Conservation (phyloP, 2,113 vertebrate species). For the Sapayoa aenigma region DNA sequence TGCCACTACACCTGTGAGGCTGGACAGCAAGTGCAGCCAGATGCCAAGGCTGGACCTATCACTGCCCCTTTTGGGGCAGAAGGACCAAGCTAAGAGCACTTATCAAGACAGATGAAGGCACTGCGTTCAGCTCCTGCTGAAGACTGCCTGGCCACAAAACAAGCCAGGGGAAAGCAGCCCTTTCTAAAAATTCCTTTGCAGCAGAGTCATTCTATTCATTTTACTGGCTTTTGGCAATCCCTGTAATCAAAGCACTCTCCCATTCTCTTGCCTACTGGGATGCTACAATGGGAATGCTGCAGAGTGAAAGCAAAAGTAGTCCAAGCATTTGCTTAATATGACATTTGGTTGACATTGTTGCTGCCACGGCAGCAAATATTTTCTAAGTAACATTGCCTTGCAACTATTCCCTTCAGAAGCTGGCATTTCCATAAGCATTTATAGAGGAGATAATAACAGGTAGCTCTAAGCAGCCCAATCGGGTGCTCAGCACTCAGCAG, state of each 20-base stretch:
- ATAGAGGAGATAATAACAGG: neutral
- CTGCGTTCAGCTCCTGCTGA: neutral
- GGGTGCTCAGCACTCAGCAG: neutral
- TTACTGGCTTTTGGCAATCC: neutral
- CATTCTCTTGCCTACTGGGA: fast-evolving
- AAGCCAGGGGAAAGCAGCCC: neutral
- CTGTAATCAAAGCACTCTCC: neutral
- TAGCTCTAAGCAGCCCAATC: neutral
- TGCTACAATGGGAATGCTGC: neutral
- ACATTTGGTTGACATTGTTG: neutral
- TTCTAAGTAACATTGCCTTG: neutral
- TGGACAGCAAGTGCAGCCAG: neutral
- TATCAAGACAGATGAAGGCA: neutral
- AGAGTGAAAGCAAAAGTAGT: neutral
- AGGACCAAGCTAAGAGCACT: neutral
- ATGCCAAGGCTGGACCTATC: neutral
- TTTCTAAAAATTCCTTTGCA: neutral
- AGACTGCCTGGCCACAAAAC: neutral
- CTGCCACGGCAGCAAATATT: neutral
- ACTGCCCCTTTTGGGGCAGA: neutral
- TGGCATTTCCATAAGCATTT: neutral
- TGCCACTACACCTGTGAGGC: neutral
- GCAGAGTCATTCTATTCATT: neutral
- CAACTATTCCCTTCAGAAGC: neutral
- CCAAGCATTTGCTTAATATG: neutral